A percentile compares a stretch with the other conserved stretches of the same genome.
Conservation (phyloP, 1,140 invertebrate genomes). For the Ephestia elutella region DNA sequence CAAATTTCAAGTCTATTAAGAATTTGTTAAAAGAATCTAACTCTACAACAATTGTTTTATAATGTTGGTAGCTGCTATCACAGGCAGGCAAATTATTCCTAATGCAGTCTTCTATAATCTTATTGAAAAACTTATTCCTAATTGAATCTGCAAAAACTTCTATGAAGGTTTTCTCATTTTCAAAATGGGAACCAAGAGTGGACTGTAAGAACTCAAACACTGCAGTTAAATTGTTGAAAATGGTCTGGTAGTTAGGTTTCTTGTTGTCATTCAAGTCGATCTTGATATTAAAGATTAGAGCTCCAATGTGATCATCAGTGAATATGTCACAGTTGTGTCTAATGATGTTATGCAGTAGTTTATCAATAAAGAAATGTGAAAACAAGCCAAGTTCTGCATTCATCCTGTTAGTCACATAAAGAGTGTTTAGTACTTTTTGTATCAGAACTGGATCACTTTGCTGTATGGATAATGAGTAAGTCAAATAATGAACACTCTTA, state of each 20-base stretch:
- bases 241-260: conserved; percentile 56
- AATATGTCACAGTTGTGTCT: conserved; percentile 64
- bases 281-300: conserved; percentile 61
- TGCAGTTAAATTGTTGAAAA: conserved; percentile 65
- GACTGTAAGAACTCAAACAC: conserved; percentile 65
- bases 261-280: conserved; percentile 48
- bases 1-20: conserved; percentile 63
- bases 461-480: conserved; percentile 54
- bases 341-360: conserved; percentile 54
- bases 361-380: conserved; percentile 58
- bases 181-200: conserved; percentile 51
- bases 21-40: conserved; percentile 67
- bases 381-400: conserved; percentile 53
- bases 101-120: conserved; percentile 62
- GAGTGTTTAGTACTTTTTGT: conserved; percentile 53
- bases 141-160: conserved; percentile 52
- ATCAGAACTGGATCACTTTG: conserved; percentile 51
- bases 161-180: conserved; percentile 50
- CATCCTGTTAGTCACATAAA: conserved; percentile 47
- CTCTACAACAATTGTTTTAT: conserved; percentile 59
- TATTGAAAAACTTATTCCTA: conserved; percentile 50
- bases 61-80: conserved; percentile 52
- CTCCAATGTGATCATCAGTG: conserved; percentile 55
- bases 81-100: conserved; percentile 54
- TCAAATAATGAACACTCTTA: conserved; percentile 42